Evolutionary conservation across 2,797 vertebrate genomes (phyloP), one percentile per base, ranked within the genome.

Genomic region (Channallabes apus): DNA sequence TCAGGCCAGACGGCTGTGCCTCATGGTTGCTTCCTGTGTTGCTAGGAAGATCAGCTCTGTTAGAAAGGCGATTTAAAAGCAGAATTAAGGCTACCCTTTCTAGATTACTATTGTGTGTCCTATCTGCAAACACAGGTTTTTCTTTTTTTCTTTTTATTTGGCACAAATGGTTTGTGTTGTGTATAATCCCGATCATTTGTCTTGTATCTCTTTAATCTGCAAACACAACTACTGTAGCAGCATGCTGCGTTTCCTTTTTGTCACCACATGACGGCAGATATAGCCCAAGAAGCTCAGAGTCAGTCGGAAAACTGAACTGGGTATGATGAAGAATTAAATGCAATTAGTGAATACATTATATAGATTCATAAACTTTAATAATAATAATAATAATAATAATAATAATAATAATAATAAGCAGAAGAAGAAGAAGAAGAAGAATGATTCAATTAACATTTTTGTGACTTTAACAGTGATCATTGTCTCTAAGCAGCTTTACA

Each of bases 231-330:
- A 22, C 65, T 27, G 14, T 38, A 71, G 91, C 84, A 91, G 91
- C 85, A 92, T 91, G 83, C 91, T 94, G 95, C 93, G 92, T 85
- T 94, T 82, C 22, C 93, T 84, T 83, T 83, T 54, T 92, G 51
- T 91, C 87, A 82, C 95, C 95, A 95, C 95, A 91, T 87, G 94
- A 94, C 92, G 94, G 95, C 94, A 95, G 80, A 82, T 80, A 62
- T 61, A 83, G 54, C 7, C 22, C 62, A 86, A 41, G 18, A 24
- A 32, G n/a, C 20, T 7, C n/a, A 59, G 14, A 73, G 12, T 51
- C 41, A 72, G 41, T 72, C 38, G 41, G 54, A 76, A 76, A 76
- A 1, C 7, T 4, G 51, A 4, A 58, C 11, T 20, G 22, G 38
- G 11, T 76, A 5, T 56, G 41, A 46, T 46, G 41, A 46, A 46